Base-by-base conservation (phyloP, 2,797 vertebrate genomes). In the Tenualosa thibaudeaui region DNA sequence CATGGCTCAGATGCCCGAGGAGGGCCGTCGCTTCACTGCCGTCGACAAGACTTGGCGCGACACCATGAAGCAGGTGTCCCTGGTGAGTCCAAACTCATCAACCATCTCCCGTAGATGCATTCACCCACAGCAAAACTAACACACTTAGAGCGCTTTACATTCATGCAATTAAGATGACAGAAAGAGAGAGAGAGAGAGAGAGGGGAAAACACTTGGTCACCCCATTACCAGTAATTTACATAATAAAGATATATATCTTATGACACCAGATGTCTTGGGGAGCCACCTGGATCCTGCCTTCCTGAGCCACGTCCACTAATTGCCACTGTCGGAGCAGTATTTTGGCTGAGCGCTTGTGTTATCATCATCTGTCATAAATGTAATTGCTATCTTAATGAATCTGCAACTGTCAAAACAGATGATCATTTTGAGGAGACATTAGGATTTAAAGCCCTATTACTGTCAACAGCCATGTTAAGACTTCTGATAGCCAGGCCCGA, bases 1-100 rank as follows among this genome's bases (percentile, higher is more conserved):
- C 87, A 95, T 95, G 96, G 94, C 94, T 86, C 96, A 98, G 89
- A 97, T 98, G 97, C 97, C 97, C 0, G 95, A 97, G 87, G 97
- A 98, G 91, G 93, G 96, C 53, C 92, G 94, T 0, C 92, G 90
- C 15, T 98, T 98, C 91, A 94, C 83, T 31, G 22, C 93, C 5
- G 97, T 97, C 7, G 96, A 97, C 91, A 97, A 96, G 91, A 97
- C 93, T 7, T 97, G 96, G 97, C 95, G 95, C 88, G 96, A 96
- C 13, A 87, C 93, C 58, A 97, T 97, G 94, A 96, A 95, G 88
- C 91, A 87, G 84, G 94, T 96, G 82, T 88, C 90, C 9, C 84
- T 95, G 92, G 96, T 98, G 91, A 91, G 92, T 26, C 22, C 10
- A 5, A 60, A 51, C 65, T 71, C 40, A 78, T 78, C 40, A 22